These are phyloP conservation scores for Empis stercorea DNA, from an alignment of 2,888 invertebrate species.

Conservation along the genomic window DNA sequence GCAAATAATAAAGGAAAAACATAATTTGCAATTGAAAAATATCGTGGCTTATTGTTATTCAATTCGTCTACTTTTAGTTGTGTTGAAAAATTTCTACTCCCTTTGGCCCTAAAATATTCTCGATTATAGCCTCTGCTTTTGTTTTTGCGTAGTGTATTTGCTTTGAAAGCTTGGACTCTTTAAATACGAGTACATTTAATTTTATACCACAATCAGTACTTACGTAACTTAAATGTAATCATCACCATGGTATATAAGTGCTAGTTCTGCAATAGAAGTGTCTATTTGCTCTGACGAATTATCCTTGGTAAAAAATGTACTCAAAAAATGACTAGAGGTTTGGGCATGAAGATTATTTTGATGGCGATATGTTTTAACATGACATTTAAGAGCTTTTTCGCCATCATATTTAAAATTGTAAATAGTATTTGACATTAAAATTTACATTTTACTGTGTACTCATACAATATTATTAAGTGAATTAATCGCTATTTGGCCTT, in stretches of 20 bases:
- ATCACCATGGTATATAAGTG: background rate
- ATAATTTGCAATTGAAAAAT: background rate
- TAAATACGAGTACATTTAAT: background rate
- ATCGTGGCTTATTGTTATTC: background rate
- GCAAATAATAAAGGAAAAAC: no score
- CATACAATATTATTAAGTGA: no score
- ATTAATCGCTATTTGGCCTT: no score
- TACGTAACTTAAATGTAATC: background rate
- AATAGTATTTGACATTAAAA: no score
- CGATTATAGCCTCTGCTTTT: background rate
- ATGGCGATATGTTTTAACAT: no score
- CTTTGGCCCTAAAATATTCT: background rate
- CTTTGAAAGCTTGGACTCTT: background rate
- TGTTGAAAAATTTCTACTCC: background rate
- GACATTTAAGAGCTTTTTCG: no score
- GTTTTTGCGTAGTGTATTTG: background rate
- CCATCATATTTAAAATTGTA: no score
- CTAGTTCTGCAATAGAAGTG: background rate
- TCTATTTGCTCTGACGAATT: background rate
- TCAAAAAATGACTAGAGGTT: no score
- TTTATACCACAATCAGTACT: background rate
- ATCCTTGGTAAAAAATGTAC: no score
- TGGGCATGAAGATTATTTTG: no score
- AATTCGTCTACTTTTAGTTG: background rate
- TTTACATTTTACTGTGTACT: no score